Evolutionary conservation across 1,140 invertebrate genomes (phyloP), one percentile per base, ranked within the genome.

Genomic region (Orius laevigatus): DNA sequence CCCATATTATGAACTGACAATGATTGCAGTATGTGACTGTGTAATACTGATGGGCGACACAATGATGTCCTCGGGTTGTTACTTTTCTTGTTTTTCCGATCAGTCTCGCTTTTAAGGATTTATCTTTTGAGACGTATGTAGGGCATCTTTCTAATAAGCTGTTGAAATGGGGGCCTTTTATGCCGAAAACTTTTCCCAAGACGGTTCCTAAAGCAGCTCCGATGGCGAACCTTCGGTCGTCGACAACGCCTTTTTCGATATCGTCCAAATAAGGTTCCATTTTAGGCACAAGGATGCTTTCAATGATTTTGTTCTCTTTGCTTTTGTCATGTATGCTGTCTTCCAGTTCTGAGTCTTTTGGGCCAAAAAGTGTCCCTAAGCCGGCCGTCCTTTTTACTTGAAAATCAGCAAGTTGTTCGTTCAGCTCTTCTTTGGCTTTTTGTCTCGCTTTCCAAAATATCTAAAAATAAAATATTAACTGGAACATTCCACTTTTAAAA

Each of bases 1-100:
- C 93, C 73, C 88, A 90, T 55, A 97, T 83, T 55, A 92, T 80
- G 56, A 79, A 72, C 59, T 88, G 81, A 69, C 93, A 97, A 67
- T 89, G 81, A 70, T 90, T 87, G 63, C 93, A 98, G 63, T 83
- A 78, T 46, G 83, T 89, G 52, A 91, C 81, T 54, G 79, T 82
- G 60, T 79, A 85, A 68, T 94, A 86, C 66, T 91, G 85, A 62
- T 87, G 79, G 52, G 82, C 76, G 54, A 78, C 76, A 63, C 93
- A 88, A 65, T 89, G 80, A 72, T 98, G 93, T 20, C 90, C 90
- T 59, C 83, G 75, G 20, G 83, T 72, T 49, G 75, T 75, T 58
- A 71, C 69, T 75, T 89, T 85, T 66, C 79, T 73, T 48, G 72
- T 74, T 60, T 75, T 76, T 47, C 74, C 76, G 50, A 79, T 81